Evolutionary conservation across 2,797 vertebrate genomes (phyloP).

Genomic region (Halcyon chelicuti): DNA sequence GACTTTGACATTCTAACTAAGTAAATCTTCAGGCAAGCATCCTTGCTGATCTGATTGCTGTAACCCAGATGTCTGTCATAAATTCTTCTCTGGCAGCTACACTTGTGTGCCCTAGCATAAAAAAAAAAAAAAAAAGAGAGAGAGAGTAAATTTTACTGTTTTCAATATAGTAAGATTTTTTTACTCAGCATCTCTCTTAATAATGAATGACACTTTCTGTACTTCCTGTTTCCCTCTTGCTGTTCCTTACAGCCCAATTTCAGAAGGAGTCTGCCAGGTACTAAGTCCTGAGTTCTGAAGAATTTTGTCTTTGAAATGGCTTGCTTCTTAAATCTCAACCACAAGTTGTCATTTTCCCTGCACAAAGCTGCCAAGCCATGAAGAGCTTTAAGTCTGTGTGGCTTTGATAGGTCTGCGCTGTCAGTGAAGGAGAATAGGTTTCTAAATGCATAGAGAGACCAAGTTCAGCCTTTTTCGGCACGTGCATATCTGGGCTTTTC

Average conservation of each 20-base stretch:
- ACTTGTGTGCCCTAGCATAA: not conserved
- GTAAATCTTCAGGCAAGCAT: not conserved
- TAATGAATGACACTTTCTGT: not conserved
- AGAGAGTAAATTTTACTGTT: not conserved
- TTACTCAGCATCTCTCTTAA: not conserved
- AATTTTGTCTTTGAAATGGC: constrained; percentile 9
- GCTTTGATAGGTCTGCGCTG: not conserved
- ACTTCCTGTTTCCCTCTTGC: not conserved
- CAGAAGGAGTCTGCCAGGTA: not conserved
- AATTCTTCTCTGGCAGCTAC: not conserved
- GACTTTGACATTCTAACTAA: not conserved
- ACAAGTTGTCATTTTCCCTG: constrained; percentile 1
- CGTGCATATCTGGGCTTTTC: not conserved
- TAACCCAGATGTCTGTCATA: not conserved
- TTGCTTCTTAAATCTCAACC: not conserved
- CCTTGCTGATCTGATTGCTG: not conserved
- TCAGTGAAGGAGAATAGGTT: not conserved
- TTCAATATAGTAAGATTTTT: not conserved
- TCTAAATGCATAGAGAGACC: not conserved
- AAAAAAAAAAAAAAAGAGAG: not conserved
- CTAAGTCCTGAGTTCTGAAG: not conserved
- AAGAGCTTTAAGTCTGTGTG: not conserved
- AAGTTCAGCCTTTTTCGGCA: not conserved
- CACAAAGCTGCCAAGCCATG: not conserved
- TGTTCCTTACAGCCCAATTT: not conserved